Evolutionary conservation across 1,140 invertebrate genomes (phyloP), one percentile per base, ranked within the genome.

Genomic region (Nasonia giraulti): DNA sequence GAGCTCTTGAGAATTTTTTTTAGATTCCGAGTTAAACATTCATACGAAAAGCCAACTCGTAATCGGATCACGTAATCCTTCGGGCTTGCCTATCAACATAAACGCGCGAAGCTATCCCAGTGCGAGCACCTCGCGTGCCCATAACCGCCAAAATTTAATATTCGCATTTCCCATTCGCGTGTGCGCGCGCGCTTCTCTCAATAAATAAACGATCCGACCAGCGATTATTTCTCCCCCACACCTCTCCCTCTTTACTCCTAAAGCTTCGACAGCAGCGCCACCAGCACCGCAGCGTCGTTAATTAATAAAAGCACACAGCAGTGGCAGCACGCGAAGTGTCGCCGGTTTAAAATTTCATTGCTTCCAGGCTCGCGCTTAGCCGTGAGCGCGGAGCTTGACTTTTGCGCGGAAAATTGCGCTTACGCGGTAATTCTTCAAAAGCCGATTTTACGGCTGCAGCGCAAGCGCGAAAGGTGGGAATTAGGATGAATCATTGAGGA

Each of bases 361-460:
- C 23, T 33, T 27, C 27, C 55, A 20, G 17, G 20, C 55, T 17
- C 55, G 55, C 55, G 55, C 55, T 62, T 62, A 62, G 55, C 55
- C 47, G 40, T 6, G 55, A 0, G 55, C 17, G 17, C 55, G 4
- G 20, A 62, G 55, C 55, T 62, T 62, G 55, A 62, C 55, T 62
- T 62, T 62, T 62, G 55, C 55, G 55, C 31, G 68, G 68, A 71
- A 71, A 71, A 71, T 71, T 44, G 33, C 74, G 74, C 33, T n/a
- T 33, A 75, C 74, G 74, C 33, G 62, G 40, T 83, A 83, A 83
- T 83, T 83, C 82, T 69, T 78, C 55, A 78, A 78, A 83, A 83
- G 74, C 82, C 62, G 76, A 83, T 83, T 77, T 78, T 55, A 78
- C 82, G 23, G 40, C 66, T 62, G 20, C 55, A 62, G 27, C 17